phyloP scores from a whole-genome alignment of 2,797 vertebrate species.

The Sardinella longiceps region DNA sequence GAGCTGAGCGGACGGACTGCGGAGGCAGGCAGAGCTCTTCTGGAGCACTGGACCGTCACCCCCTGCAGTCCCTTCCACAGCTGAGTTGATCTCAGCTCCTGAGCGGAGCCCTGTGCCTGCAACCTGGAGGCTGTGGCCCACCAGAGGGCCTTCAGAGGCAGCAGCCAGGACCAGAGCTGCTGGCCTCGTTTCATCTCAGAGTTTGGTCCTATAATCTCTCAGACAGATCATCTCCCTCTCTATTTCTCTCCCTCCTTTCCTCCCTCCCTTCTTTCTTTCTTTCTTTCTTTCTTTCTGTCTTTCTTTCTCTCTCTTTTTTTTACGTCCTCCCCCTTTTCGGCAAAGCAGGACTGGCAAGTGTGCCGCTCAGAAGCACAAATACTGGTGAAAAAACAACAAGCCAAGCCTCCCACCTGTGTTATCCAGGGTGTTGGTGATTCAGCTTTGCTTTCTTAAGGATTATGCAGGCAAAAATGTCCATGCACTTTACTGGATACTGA shows the following conservation, averaged over 20 bases:
- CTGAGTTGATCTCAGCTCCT: background rate
- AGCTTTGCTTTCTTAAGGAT: background rate
- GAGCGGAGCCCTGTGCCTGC: background rate
- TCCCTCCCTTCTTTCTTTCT: background rate
- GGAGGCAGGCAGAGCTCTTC: background rate
- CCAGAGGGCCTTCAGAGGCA: background rate
- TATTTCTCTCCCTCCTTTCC: background rate
- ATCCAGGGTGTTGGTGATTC: background rate
- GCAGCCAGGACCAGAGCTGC: background rate
- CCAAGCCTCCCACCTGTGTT: constrained; percentile 2
- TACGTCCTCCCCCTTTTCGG: background rate
- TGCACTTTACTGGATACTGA: background rate
- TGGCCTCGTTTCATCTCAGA: constrained; percentile 4
- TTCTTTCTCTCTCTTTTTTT: background rate
- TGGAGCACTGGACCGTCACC: background rate
- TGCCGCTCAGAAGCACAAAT: background rate
- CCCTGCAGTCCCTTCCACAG: background rate
- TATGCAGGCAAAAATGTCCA: background rate
- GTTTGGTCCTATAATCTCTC: constrained; percentile 1
- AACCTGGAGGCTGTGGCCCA: background rate
- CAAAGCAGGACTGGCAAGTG: constrained; percentile 1
- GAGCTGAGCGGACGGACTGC: constrained; percentile 13
- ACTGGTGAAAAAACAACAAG: constrained; percentile 4
- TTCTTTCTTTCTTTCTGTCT: background rate
- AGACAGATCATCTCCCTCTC: background rate